A percentile compares a stretch with the other conserved stretches of the same genome.
phyloP scores from a whole-genome alignment of 2,888 invertebrate genomes.

The Drepanosiphum platanoidis region DNA sequence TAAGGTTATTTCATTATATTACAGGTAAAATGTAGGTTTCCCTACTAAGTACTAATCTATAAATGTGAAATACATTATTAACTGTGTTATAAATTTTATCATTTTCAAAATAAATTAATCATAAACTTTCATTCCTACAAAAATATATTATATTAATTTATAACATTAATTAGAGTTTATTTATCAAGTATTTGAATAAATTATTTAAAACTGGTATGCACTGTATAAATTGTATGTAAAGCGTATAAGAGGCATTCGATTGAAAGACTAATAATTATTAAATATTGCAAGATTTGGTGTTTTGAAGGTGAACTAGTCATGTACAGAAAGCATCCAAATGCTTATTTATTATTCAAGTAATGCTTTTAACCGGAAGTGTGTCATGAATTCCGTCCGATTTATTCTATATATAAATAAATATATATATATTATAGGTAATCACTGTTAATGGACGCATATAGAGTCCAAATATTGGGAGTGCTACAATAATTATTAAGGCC shows the following conservation, averaged over 20 bases:
- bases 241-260: neutral
- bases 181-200: neutral
- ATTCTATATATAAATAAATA: neutral
- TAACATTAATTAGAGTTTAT: neutral
- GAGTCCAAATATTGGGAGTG: too few species aligned
- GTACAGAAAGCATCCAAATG: neutral
- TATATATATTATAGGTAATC: neutral
- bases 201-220: neutral
- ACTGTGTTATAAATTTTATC: neutral
- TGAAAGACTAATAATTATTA: neutral
- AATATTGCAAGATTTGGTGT: neutral
- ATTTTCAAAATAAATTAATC: neutral
- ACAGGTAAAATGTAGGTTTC: neutral
- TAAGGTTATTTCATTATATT: neutral
- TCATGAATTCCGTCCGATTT: neutral
- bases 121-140: neutral
- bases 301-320: neutral
- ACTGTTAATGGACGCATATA: too few species aligned
- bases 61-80: neutral
- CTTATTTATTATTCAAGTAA: conserved; percentile 4
- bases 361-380: conserved; percentile 7
- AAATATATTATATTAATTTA: neutral
- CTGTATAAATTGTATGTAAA: neutral
- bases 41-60: too few species aligned
- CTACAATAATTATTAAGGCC: too few species aligned